Evolutionary conservation across 35 echinoderm and acorn worm species (phyloP).

Genomic region (Strongylocentrotus purpuratus): DNA sequence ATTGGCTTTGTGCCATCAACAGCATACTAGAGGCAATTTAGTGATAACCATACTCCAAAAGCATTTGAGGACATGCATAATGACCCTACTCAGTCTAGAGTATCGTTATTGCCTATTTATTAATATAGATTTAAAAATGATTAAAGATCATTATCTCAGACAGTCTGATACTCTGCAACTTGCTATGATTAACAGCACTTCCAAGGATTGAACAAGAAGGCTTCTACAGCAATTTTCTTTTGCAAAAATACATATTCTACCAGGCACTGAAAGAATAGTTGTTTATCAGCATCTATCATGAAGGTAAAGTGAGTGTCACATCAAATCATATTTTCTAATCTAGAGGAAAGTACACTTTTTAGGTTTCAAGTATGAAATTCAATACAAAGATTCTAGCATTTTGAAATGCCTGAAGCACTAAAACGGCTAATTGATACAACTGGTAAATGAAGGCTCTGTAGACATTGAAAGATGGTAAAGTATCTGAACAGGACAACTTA

Average conservation of each 20-base stretch:
- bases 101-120: background rate
- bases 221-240: background rate
- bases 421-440: no score
- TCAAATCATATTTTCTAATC: no score
- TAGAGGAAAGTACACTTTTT: no score
- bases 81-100: background rate
- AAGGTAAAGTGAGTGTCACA: no score
- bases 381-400: no score
- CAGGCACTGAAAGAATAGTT: no score
- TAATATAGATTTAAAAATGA: background rate
- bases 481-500: no score
- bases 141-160: background rate
- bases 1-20: background rate
- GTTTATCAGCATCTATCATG: no score
- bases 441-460: no score
- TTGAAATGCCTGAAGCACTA: no score
- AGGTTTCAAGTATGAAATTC: no score
- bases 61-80: background rate
- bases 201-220: background rate
- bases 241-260: background rate
- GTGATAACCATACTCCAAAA: background rate
- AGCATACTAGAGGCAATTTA: background rate
- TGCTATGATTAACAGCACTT: background rate
- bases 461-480: no score
- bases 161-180: background rate